A percentile compares a stretch with the other conserved stretches of the same genome.
Evolutionary conservation across 2,797 vertebrate species (phyloP).

Genomic region (Pterois miles): DNA sequence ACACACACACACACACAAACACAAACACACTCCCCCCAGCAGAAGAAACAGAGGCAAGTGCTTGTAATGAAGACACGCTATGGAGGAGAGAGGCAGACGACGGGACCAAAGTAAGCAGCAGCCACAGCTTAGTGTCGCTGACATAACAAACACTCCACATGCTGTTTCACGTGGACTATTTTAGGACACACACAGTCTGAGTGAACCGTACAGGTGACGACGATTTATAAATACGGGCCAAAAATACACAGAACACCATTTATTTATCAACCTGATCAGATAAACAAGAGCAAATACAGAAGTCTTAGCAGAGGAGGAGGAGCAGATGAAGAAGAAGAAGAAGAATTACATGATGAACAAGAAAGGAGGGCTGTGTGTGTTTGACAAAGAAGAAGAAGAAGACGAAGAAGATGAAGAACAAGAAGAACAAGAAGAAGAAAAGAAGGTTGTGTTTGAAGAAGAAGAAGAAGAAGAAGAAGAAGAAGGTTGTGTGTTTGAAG

Average conservation of each 20-base stretch:
- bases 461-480: constrained; percentile 19
- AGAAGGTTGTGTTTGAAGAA: neutral
- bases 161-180: constrained; percentile 21
- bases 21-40: constrained; percentile 44
- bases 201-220: constrained; percentile 13
- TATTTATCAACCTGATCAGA: constrained; percentile 11
- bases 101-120: constrained; percentile 35
- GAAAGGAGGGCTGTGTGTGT: neutral
- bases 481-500: too few relatives aligned
- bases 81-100: constrained; percentile 34
- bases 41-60: constrained; percentile 75
- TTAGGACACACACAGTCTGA: neutral
- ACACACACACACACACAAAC: constrained; percentile 11
- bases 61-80: constrained; percentile 64
- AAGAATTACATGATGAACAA: too few relatives aligned
- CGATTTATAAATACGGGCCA: neutral
- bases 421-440: neutral
- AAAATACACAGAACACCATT: neutral
- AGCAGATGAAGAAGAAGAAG: constrained; percentile 10
- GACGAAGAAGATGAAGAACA: neutral
- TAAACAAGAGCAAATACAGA: constrained; percentile 3
- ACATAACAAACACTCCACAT: constrained; percentile 50
- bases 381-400: constrained; percentile 23
- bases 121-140: constrained; percentile 37
- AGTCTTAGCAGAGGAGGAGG: constrained; percentile 9